Evolutionary conservation across 2,888 invertebrate genomes (phyloP), one percentile per base, ranked within the genome.

Genomic region (Cremastobaeus sp.): DNA sequence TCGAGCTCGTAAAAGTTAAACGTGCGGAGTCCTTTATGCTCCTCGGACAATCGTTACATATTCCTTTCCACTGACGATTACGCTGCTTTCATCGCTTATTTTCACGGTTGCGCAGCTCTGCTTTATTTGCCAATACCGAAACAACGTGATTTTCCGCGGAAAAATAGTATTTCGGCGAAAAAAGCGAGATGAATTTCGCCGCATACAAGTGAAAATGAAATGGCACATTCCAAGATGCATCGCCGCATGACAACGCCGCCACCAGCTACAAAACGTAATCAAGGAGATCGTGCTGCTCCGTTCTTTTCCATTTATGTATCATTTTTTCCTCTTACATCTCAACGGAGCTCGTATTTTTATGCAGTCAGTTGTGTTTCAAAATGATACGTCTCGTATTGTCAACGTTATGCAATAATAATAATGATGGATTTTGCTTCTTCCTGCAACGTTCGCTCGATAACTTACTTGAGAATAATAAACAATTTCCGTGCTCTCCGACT

Each of bases 41-140:
- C 48, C 70, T 62, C 48, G 59, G 55, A 62, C 70, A 62, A 55
- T 70, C 70, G 70, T 71, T 64, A 64, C 70, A 50, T 64, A 71
- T 71, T 71, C 64, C 39, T 62, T 70, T 70, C 48, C 52, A 37
- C 48, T 48, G 21, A 18, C 41, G 21, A 59, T 68, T 59, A 32
- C 41, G 54, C 17, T 32, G 39, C 17, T 54, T 64, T 64, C 57
- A 60, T 55, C 48, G 70, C 48, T 70, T 62, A 62, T 55, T 48
- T 55, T 48, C 55, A 39, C 41, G 14, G 17, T 43, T 25, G 47
- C 35, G 32, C 45, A 41, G 18, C 48, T 41, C 8, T 37, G 55
- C 25, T 37, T 37, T 37, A 15, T 14, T 37, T 15, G 3, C 3
- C 37, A 9, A 11, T 37, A 3, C 15, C 15, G n/a, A 30, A 32